Evolutionary conservation across 1,140 invertebrate species (phyloP), one percentile per base, ranked within the genome.

Genomic region (Solenopsis invicta): DNA sequence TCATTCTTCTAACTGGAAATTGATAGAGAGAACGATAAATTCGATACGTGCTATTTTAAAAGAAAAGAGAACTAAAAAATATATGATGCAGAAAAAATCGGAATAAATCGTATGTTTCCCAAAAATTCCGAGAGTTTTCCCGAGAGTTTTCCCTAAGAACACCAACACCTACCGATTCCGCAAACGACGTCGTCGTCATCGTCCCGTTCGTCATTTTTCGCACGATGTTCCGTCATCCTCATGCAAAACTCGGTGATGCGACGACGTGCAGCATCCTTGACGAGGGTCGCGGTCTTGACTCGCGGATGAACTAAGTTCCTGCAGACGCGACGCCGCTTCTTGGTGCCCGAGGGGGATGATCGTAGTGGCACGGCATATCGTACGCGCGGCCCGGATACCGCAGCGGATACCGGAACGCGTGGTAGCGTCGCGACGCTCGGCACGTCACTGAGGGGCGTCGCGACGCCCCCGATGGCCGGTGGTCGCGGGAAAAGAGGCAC

Each of bases 401-500:
- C 48, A n/a, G 52, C 52, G 37, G 89, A 41, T 1, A 24, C 8
- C 41, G 77, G 61, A 37, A 54, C 54, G 64, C 62, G 85, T 82
- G 76, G 50, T 21, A 77, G 78, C 87, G 90, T 89, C 67, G 81
- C 87, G 54, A 89, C 72, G 80, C 85, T 62, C 61, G 84, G 62
- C 62, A 81, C 85, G 87, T 87, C 89, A 92, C 89, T 92, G 87
- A 87, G 71, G 52, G 89, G 86, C 56, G 85, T 85, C 34, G 88
- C 45, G 50, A 85, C 62, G 18, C 64, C 85, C 64, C 66, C 74
- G 62, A 89, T 72, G 21, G 82, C 85, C 86, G 94, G 94, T 8
- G 94, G 94, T 48, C 87, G 89, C 66, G 94, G 94, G 75, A 95
- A 95, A 74, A 87, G 85, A 24, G 94, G 94, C 10, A 95, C 90